Evolutionary conservation across 2,888 invertebrate species (phyloP).

Genomic region (Halictus quadricinctus): DNA sequence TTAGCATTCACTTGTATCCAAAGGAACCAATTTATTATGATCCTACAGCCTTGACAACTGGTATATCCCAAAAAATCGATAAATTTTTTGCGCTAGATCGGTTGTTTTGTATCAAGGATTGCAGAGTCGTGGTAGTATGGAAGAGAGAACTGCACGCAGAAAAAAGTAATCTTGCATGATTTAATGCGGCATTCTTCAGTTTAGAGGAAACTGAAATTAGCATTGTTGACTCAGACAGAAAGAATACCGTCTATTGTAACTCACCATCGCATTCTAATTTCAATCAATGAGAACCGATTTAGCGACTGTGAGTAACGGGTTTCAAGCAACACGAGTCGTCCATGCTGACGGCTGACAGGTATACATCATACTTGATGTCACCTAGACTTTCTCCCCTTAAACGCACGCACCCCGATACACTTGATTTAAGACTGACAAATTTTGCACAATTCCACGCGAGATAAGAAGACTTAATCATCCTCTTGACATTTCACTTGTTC

Average conservation of each 20-base stretch:
- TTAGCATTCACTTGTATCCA: not conserved
- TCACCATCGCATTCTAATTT: not conserved
- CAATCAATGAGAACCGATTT: not conserved
- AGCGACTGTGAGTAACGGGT: not conserved
- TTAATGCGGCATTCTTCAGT: not conserved
- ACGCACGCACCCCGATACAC: conserved; percentile 44
- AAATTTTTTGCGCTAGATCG: not conserved
- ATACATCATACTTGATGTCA: conserved; percentile 71
- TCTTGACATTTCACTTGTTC: conserved; percentile 3
- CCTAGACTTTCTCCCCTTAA: conserved; percentile 77
- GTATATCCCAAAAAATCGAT: not conserved
- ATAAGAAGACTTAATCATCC: not conserved
- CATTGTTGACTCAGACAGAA: not conserved
- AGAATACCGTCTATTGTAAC: not conserved
- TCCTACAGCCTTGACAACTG: not conserved
- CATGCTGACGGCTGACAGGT: conserved; percentile 75
- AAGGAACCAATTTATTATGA: not conserved
- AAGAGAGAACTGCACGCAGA: not conserved
- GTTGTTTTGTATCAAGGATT: not conserved
- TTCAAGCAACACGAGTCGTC: conserved; percentile 69
- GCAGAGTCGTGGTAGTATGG: not conserved
- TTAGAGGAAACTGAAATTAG: not conserved
- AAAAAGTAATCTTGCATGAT: not conserved
- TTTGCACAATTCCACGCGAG: not conserved
- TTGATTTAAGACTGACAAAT: conserved; percentile 14